A percentile compares a stretch with the other conserved stretches of the same genome.
Conservation (phyloP, 2,888 invertebrate genomes). For the Epiperipatus broadwayi region DNA sequence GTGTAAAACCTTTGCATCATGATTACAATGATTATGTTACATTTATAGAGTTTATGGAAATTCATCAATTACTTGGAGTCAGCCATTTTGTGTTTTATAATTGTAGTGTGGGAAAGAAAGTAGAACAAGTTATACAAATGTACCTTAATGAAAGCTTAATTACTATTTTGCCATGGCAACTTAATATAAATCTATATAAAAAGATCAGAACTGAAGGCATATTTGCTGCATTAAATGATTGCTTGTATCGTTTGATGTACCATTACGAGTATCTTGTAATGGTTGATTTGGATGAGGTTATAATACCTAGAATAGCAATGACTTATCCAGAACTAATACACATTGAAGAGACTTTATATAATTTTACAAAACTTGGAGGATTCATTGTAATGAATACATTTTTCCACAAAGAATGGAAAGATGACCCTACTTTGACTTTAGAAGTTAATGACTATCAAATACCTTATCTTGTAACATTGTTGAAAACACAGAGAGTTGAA, state of each 20-base stretch:
- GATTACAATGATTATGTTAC: conserved; percentile 30
- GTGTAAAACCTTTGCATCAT: conserved; percentile 47
- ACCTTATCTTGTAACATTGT: conserved; percentile 21
- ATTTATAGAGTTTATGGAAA: conserved; percentile 34
- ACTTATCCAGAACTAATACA: too few species aligned
- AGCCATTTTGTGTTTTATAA: conserved; percentile 34
- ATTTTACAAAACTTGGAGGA: conserved; percentile 24
- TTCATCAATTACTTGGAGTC: conserved; percentile 32
- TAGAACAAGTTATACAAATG: conserved; percentile 26
- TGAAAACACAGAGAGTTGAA: conserved; percentile 21
- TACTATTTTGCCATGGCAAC: conserved; percentile 32
- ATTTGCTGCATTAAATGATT: conserved; percentile 25
- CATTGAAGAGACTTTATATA: conserved; percentile 8
- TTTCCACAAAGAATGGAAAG: conserved; percentile 32
- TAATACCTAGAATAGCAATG: too few species aligned
- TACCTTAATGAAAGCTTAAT: conserved; percentile 17
- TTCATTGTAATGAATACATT: conserved; percentile 34
- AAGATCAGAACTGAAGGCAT: conserved; percentile 29
- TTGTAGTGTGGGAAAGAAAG: conserved; percentile 26
- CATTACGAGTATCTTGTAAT: conserved; percentile 20
- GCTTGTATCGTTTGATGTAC: conserved; percentile 26
- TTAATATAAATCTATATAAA: conserved; percentile 21
- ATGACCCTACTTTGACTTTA: conserved; percentile 26
- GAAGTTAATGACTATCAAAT: conserved; percentile 24
- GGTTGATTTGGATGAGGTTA: conserved; percentile 25